Evolutionary conservation across 2,888 invertebrate genomes (phyloP), one percentile per base, ranked within the genome.

Genomic region (Seira sanloemensis): DNA sequence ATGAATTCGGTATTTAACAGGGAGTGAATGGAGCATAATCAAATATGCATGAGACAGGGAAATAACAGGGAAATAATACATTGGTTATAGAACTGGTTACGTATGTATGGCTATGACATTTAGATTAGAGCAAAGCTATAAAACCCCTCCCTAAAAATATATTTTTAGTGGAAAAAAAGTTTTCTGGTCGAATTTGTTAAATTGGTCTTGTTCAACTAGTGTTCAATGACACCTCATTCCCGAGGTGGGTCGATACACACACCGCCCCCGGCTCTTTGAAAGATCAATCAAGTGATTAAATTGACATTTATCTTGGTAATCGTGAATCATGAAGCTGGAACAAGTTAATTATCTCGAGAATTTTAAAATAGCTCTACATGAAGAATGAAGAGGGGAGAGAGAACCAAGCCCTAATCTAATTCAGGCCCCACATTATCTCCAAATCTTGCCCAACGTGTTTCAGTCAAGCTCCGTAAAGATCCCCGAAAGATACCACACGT

Each of bases 221-320:
- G 37, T 37, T 37, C 58, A 58, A 18, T 58, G 58, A 58, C 58
- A 58, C 58, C 58, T 58, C 7, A 58, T 58, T 58, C n/a, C 58
- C 58, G 58, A 58, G 58, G 58, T 58, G 58, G 58, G 58, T 58
- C 58, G n/a, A n/a, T n/a, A n/a, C n/a, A n/a, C n/a, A n/a, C n/a
- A n/a, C n/a, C n/a, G n/a, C 18, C n/a, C 16, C 2, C 9, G 18
- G 58, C 58, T 16, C 18, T 12, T 12, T 5, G n/a, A 18, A 18
- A 58, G 58, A 58, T 58, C n/a, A 58, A 58, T 58, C 58, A 58
- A 58, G 58, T 58, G 58, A 58, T 58, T 58, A 58, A 58, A 5
- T n/a, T 58, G 58, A 58, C 58, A 58, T 58, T 58, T 58, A 58
- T 58, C 58, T n/a, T n/a, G n/a, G 18, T n/a, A 9, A 18, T 18